phyloP scores from a whole-genome alignment of 1,140 invertebrate genomes.

The Carposina sasakii region DNA sequence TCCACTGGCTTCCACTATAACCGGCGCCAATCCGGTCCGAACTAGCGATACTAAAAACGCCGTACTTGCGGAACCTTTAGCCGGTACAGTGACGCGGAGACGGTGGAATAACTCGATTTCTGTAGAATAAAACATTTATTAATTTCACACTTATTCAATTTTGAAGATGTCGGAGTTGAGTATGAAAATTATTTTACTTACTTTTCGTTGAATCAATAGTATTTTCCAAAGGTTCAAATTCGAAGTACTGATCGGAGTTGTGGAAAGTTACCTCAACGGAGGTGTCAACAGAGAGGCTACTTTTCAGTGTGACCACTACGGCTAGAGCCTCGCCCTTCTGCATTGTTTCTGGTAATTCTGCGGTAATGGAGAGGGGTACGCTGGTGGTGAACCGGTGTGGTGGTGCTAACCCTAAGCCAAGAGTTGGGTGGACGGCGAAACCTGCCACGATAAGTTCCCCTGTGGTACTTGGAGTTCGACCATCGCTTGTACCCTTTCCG shows the following conservation, averaged over 20 bases:
- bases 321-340: constrained; percentile 93
- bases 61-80: constrained; percentile 46
- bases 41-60: constrained; percentile 61
- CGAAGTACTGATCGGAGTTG: constrained; percentile 86
- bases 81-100: constrained; percentile 44
- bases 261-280: constrained; percentile 88
- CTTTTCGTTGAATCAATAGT: constrained; percentile 67
- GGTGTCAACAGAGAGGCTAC: constrained; percentile 88
- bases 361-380: constrained; percentile 67
- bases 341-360: constrained; percentile 90
- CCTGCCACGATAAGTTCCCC: constrained; percentile 95
- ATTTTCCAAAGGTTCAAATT: constrained; percentile 79
- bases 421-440: constrained; percentile 89
- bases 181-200: constrained; percentile 33
- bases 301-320: constrained; percentile 93
- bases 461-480: constrained; percentile 88
- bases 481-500: constrained; percentile 73
- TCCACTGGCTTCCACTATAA: constrained; percentile 56
- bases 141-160: neutral
- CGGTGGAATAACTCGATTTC: constrained; percentile 63
- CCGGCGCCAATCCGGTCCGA: constrained; percentile 44
- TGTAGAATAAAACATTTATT: constrained; percentile 22
- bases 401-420: constrained; percentile 87
- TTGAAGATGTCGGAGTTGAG: neutral
- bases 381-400: constrained; percentile 87